These are phyloP conservation scores for Formicarius rufipectus DNA, from an alignment of 2,113 vertebrate genomes.

Conservation along the genomic window DNA sequence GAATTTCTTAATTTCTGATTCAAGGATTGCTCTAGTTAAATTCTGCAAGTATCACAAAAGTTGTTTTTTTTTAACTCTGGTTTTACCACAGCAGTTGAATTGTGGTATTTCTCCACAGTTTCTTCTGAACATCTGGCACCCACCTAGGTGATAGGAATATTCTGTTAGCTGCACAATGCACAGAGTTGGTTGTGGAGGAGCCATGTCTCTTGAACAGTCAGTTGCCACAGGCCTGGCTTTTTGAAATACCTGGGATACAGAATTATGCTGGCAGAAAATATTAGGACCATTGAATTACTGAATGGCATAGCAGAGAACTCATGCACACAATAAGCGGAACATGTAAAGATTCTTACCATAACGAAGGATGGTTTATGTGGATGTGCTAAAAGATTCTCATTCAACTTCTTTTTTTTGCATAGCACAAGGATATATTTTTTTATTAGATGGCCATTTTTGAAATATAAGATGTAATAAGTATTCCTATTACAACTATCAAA, in stretches of 20 bases:
- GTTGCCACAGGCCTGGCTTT: background rate
- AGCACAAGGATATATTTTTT: background rate
- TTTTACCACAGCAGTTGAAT: background rate
- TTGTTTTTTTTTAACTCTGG: background rate
- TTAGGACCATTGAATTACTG: fast-evolving
- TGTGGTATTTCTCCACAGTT: background rate
- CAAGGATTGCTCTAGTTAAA: background rate
- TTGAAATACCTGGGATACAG: background rate
- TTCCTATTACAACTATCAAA: background rate
- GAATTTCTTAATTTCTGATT: background rate
- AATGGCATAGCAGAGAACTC: background rate
- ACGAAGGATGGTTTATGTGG: background rate
- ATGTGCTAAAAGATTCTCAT: background rate
- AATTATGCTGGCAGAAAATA: background rate
- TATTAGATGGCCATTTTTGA: background rate
- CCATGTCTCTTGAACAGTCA: background rate
- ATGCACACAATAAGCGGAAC: background rate
- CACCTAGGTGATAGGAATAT: background rate
- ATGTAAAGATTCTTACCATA: background rate
- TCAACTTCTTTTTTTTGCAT: background rate
- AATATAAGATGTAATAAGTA: background rate
- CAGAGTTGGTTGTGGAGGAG: background rate
- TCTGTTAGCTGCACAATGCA: background rate
- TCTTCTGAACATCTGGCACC: background rate
- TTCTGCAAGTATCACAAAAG: background rate